Percentiles rank a stretch among this genome's conserved stretches.
phyloP scores from a whole-genome alignment of 2,888 invertebrate genomes.

The Sminthurides aquaticus region DNA sequence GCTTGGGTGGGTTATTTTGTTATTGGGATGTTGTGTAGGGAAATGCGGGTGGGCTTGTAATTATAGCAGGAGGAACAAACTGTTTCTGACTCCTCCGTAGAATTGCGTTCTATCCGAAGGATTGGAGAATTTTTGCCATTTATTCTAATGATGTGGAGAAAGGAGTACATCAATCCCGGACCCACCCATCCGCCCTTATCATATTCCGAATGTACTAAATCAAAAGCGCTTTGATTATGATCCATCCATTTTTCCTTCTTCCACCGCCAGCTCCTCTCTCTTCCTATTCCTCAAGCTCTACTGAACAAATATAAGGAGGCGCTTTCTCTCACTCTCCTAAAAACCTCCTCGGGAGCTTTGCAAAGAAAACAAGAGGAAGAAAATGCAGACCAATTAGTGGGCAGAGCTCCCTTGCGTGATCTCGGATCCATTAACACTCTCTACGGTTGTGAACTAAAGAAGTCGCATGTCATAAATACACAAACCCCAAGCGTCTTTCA shows the following conservation, averaged over 20 bases:
- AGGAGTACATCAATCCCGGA: background rate
- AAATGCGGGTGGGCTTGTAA: too few relatives aligned
- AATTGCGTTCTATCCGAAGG: too few relatives aligned
- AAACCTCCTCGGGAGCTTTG: too few relatives aligned
- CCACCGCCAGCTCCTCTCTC: too few relatives aligned
- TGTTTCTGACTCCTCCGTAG: too few relatives aligned
- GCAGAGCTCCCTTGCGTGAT: background rate
- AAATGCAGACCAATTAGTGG: background rate
- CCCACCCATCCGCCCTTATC: slow-evolving; percentile 1
- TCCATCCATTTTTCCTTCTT: background rate
- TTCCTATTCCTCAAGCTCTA: too few relatives aligned
- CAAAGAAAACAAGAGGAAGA: background rate
- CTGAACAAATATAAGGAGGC: too few relatives aligned
- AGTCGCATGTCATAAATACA: background rate
- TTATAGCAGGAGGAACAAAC: too few relatives aligned
- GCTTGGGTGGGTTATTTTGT: too few relatives aligned
- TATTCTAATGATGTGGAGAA: background rate
- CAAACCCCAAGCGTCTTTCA: background rate
- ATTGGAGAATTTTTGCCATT: too few relatives aligned
- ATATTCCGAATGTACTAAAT: background rate
- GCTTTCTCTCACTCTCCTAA: too few relatives aligned
- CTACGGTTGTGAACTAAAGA: background rate
- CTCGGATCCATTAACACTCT: background rate
- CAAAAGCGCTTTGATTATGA: background rate
- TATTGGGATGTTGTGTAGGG: too few relatives aligned